Conservation (phyloP, 53 echinoderm and acorn worm genomes). For the Holothuria scabra region DNA sequence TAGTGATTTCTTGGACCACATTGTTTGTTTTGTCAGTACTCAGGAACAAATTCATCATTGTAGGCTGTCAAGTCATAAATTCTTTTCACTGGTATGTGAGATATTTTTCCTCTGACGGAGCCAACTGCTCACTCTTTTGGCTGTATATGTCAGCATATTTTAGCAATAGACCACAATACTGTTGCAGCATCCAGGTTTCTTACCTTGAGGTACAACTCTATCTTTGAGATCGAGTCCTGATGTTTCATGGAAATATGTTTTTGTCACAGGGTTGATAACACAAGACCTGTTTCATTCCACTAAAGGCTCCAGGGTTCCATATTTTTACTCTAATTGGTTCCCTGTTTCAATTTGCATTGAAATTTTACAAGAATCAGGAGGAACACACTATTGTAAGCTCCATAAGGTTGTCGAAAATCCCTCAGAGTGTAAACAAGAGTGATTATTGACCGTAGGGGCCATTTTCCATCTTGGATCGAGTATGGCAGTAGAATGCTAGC, state of each 20-base stretch:
- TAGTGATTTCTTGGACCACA: no score
- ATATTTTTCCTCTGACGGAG: background rate
- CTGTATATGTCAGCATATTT: no score
- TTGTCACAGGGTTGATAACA: background rate
- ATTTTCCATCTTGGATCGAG: background rate
- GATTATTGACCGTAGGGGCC: constrained; percentile 34
- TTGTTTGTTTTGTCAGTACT: no score
- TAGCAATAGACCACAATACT: no score
- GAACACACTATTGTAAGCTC: background rate
- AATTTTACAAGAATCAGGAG: constrained; percentile 16
- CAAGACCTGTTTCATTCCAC: constrained; percentile 2
- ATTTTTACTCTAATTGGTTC: constrained; percentile 36
- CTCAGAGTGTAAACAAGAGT: constrained; percentile 11
- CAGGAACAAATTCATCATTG: no score
- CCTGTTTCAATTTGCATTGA: constrained; percentile 10
- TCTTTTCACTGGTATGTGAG: constrained; percentile 6
- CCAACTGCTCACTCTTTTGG: no score
- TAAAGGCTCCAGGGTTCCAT: constrained; percentile 15
- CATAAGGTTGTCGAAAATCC: background rate
- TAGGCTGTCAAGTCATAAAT: background rate
- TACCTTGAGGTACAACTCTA: no score
- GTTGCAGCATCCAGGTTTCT: no score
- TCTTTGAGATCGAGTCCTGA: no score
- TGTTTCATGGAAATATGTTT: no score
- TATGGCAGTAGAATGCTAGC: background rate